Evolutionary conservation across 2,797 vertebrate species (phyloP), one percentile per base, ranked within the genome.

Genomic region (Ctenosaura bakeri): DNA sequence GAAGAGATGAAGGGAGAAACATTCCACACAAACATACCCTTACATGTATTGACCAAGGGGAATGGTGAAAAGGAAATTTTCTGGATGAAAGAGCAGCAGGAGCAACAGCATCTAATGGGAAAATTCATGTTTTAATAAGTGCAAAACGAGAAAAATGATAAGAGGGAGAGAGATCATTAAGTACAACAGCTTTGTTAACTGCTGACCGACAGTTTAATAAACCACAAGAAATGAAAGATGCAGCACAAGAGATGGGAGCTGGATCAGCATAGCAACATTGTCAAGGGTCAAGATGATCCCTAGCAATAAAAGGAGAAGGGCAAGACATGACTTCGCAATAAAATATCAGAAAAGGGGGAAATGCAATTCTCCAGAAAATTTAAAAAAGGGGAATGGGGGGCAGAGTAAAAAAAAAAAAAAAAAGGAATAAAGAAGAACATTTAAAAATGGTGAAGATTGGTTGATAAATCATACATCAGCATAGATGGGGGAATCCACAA

Each of bases 111-210:
- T 81, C 79, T 78, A 56, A 83, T n/a, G 12, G 59, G 85, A 54
- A 54, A 69, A 83, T 87, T 71, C 80, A 83, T 87, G 73, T 87
- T 90, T 78, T 73, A 83, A 52, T 78, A 78, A 87, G 90, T 54
- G n/a, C 71, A 77, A 83, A 83, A 69, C 80, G 77, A 87, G 89
- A 83, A 81, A 87, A 87, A 52, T 4, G 56, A 78, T 78, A 78
- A 87, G 69, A 77, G 56, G 77, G 69, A 83, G 71, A n/a, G 56
- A 78, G 46, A 83, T 83, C 81, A 54, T 87, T 90, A 87, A 87
- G 56, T 56, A 42, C 71, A 83, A 74, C 79, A 66, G 85, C 46
- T 81, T 90, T 83, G 87, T 87, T 82, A 83, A 64, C 71, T 90
- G 54, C 56, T 20, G 18, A 54, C 66, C 46, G 24, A 69, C 73